Percentiles rank a stretch among this genome's conserved stretches.
Conservation (phyloP, 2,797 vertebrate genomes). For the Dicrostonyx torquatus region DNA sequence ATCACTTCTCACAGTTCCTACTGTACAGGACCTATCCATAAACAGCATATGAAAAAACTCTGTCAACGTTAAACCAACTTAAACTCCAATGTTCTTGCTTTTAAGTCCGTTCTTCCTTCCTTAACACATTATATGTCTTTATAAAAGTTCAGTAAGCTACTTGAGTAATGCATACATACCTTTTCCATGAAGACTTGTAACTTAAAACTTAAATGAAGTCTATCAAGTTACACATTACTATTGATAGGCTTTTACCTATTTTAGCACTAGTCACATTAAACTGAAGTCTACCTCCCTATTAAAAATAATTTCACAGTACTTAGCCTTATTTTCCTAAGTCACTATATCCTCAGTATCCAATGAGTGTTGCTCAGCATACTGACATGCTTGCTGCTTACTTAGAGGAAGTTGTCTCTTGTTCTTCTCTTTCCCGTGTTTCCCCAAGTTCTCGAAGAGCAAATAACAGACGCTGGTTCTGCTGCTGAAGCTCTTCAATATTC, state of each 20-base stretch:
- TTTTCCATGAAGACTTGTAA: not conserved
- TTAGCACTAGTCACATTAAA: not conserved
- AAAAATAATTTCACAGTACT: not conserved
- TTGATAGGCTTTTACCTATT: not conserved
- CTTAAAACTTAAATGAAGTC: not conserved
- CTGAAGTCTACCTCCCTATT: not conserved
- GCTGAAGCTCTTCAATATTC: conserved; percentile 96
- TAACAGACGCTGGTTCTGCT: conserved; percentile 96
- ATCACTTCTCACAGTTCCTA: not conserved
- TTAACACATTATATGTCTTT: not conserved
- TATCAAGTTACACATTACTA: not conserved
- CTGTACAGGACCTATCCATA: not conserved
- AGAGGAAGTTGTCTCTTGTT: conserved; percentile 90
- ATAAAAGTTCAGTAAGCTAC: not conserved
- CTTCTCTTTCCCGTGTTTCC: conserved; percentile 93
- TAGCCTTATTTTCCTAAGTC: not conserved
- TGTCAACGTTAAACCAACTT: conserved; percentile 24
- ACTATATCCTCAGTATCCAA: not conserved
- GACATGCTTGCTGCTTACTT: conserved; percentile 85
- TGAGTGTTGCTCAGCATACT: not conserved
- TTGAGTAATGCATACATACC: not conserved
- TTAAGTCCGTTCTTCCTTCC: not conserved
- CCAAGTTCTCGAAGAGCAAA: conserved; percentile 94
- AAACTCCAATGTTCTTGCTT: not conserved
- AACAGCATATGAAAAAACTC: not conserved